These are phyloP conservation scores for Watsonalla cultraria DNA, from an alignment of 2,888 invertebrate genomes.

Conservation along the genomic window DNA sequence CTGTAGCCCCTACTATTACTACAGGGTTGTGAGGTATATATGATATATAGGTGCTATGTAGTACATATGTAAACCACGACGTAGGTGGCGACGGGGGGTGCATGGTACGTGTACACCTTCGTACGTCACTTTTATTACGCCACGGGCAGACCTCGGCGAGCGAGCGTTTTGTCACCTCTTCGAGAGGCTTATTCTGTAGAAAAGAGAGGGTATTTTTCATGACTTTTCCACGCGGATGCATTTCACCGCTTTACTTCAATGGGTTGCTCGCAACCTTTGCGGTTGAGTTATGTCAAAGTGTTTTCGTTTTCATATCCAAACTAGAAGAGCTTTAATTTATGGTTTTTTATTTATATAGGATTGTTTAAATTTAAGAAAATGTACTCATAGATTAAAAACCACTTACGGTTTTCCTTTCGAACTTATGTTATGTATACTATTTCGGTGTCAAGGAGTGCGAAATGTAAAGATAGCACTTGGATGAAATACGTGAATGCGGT, in stretches of 20 bases:
- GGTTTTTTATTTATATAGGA: background rate
- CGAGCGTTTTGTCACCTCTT: slow-evolving; percentile 59
- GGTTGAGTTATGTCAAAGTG: slow-evolving; percentile 48
- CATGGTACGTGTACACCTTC: slow-evolving; percentile 22
- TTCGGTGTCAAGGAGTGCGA: background rate
- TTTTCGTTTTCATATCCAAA: slow-evolving; percentile 35
- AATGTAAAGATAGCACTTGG: background rate
- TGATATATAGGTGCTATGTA: too few species aligned
- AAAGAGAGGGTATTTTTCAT: slow-evolving; percentile 56
- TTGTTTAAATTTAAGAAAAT: too few species aligned
- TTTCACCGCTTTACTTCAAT: slow-evolving; percentile 56
- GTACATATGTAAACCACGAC: slow-evolving; percentile 19
- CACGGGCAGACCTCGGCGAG: slow-evolving; percentile 32
- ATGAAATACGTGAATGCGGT: slow-evolving; percentile 62
- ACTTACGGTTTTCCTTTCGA: background rate
- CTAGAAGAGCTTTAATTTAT: slow-evolving; percentile 27
- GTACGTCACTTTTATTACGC: slow-evolving; percentile 47
- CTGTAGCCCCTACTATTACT: background rate
- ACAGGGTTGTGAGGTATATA: background rate
- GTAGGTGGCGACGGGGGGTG: slow-evolving; percentile 14
- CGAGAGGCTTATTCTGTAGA: slow-evolving; percentile 50
- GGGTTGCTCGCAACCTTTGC: slow-evolving; percentile 47
- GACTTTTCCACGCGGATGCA: slow-evolving; percentile 58
- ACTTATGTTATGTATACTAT: background rate
- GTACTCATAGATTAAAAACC: too few species aligned